Evolutionary conservation across 1,140 invertebrate species (phyloP).

Genomic region (Rhopalosiphum padi): DNA sequence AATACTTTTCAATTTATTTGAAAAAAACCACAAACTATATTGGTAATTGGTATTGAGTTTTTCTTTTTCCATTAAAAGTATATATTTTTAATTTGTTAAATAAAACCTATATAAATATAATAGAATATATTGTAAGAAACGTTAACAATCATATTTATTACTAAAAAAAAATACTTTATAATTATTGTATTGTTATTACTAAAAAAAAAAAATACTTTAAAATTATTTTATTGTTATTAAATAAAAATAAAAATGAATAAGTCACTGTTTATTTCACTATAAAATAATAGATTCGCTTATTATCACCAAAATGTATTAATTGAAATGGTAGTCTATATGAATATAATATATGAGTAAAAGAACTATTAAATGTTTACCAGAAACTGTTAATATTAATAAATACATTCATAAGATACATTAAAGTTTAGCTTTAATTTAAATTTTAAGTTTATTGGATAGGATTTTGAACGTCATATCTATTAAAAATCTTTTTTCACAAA

Average conservation of each 20-base stretch:
- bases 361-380: not conserved
- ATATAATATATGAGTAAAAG: not conserved
- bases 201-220: not conserved
- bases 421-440: not conserved
- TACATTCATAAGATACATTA: not conserved
- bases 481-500: not conserved
- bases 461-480: not conserved
- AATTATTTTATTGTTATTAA: not conserved
- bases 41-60: constrained; percentile 10
- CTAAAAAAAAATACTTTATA: not conserved
- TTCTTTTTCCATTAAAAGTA: not conserved
- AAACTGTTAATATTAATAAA: not conserved
- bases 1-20: not conserved
- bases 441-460: not conserved
- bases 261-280: not conserved
- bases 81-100: not conserved
- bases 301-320: too few species aligned
- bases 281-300: not conserved
- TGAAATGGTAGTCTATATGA: not conserved
- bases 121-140: not conserved
- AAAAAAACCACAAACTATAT: not conserved
- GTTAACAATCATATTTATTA: not conserved
- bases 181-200: not conserved
- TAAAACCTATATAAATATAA: not conserved
- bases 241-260: not conserved